A percentile compares a stretch with the other conserved stretches of the same genome.
Conservation (phyloP, 1,140 invertebrate species). For the Caenorhabditis latens region DNA sequence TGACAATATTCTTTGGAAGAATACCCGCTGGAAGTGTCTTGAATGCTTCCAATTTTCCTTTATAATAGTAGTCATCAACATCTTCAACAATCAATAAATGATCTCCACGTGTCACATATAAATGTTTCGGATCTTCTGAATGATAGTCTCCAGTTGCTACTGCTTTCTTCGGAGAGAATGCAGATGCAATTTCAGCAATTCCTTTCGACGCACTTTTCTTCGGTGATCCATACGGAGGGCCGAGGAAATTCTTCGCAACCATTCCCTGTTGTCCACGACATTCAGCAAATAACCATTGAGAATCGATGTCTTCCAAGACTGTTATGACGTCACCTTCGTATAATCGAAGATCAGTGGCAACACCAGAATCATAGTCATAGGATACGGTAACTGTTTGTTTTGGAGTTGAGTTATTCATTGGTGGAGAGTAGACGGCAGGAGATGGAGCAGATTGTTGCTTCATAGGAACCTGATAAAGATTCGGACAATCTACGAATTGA, state of each 20-base stretch:
- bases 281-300: constrained; percentile 49
- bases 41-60: constrained; percentile 57
- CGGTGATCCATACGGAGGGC: constrained; percentile 20
- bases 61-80: constrained; percentile 57
- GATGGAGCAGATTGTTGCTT: background rate
- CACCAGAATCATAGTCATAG: constrained; percentile 60
- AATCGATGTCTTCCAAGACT: constrained; percentile 54
- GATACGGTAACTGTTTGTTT: constrained; percentile 39
- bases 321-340: constrained; percentile 52
- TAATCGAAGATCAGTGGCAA: constrained; percentile 27
- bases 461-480: constrained; percentile 44
- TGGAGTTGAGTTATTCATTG: background rate
- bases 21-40: constrained; percentile 54
- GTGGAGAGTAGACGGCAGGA: background rate
- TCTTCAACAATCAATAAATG: constrained; percentile 59
- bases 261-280: constrained; percentile 49
- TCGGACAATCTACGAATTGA: constrained; percentile 55
- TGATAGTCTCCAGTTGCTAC: constrained; percentile 52
- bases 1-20: constrained; percentile 49
- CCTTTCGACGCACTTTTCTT: constrained; percentile 1
- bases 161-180: constrained; percentile 31
- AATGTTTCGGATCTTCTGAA: constrained; percentile 54
- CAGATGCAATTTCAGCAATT: constrained; percentile 32
- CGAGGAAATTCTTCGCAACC: constrained; percentile 44
- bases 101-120: constrained; percentile 52